A percentile compares a stretch with the other conserved stretches of the same genome.
These are phyloP conservation scores for Conistra vaccinii DNA, from an alignment of 2,888 invertebrate species.

Conservation along the genomic window DNA sequence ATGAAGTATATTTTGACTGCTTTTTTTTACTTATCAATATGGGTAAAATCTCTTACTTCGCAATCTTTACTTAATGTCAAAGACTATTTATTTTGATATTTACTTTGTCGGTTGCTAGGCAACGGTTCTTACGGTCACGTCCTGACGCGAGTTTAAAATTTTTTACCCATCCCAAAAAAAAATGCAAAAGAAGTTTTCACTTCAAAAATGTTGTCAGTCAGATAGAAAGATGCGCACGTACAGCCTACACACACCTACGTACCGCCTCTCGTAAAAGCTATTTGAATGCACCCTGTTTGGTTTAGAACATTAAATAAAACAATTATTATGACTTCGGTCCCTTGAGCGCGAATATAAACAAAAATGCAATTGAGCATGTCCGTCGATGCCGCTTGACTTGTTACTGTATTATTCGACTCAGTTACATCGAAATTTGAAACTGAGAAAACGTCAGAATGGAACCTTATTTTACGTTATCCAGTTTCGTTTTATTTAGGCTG, in stretches of 20 bases:
- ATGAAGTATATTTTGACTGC: too few species aligned
- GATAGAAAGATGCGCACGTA: too few species aligned
- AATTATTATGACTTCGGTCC: conserved; percentile 7
- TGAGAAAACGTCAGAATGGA: conserved; percentile 19
- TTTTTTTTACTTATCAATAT: too few species aligned
- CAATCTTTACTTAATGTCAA: too few species aligned
- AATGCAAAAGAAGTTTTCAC: too few species aligned
- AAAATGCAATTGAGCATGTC: conserved; percentile 20
- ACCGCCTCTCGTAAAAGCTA: not conserved
- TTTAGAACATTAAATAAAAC: conserved; percentile 11
- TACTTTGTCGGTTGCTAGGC: too few species aligned
- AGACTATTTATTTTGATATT: too few species aligned
- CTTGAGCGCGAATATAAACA: conserved; percentile 5
- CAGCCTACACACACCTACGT: not conserved
- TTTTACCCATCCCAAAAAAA: too few species aligned
- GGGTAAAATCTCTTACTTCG: too few species aligned
- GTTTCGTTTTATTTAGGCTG: conserved; percentile 35
- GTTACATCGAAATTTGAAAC: conserved; percentile 51
- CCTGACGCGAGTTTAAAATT: too few species aligned
- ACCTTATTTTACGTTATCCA: conserved; percentile 36
- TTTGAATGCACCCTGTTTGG: not conserved
- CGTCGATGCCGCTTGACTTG: conserved; percentile 25
- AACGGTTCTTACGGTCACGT: too few species aligned
- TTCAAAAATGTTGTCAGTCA: too few species aligned
- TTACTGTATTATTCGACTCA: conserved; percentile 20